Base-by-base conservation (phyloP, 2,888 invertebrate genomes). In the Chamaedrilus cognettii region DNA sequence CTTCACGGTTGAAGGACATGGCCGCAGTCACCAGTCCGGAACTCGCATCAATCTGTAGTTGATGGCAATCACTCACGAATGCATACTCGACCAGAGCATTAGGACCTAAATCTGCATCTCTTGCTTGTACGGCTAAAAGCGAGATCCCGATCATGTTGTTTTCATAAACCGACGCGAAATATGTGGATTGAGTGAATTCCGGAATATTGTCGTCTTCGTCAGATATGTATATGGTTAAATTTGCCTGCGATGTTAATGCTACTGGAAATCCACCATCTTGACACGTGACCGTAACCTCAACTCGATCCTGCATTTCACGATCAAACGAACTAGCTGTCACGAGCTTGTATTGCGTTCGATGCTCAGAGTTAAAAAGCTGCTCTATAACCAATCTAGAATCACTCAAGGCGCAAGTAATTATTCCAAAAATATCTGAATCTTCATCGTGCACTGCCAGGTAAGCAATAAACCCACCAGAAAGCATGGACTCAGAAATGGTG, bases 141-240 rank as follows among this genome's bases (percentile, higher is more conserved):
- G 50, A 34, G 11, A 2, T 4, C 5, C 26, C 62, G 5, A 52
- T 2, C 2, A 34, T 30, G 49, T 62, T 49, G 23, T 62, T 31
- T 31, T 62, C 62, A 7, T 49, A 11, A 2, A 62, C 62, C 19
- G 31, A 31, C 0, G 49, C 3, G 0, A 31, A 15, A 31, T 62
- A 62, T 2, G 30, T 31, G 19, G 31, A 30, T 32, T 62, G 2
- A 3, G 35, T 26, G 51, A 67, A 67, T 11, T 49, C 34, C 11
- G 67, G 67, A 3, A 19, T 2, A 50, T 67, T 67, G 42, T 67
- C 67, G 42, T 67, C 60, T 11, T 23, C 52, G 42, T 67, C 67
- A 19, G 50, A 30, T 26, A 67, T 42, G 51, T 49, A 28, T 3
- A 67, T 32, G 34, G 52, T 33, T n/a, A 67, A 49, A 52, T 51